Evolutionary conservation across 2,113 vertebrate species (phyloP), one percentile per base, ranked within the genome.

Genomic region (Nyctereutes procyonoides): DNA sequence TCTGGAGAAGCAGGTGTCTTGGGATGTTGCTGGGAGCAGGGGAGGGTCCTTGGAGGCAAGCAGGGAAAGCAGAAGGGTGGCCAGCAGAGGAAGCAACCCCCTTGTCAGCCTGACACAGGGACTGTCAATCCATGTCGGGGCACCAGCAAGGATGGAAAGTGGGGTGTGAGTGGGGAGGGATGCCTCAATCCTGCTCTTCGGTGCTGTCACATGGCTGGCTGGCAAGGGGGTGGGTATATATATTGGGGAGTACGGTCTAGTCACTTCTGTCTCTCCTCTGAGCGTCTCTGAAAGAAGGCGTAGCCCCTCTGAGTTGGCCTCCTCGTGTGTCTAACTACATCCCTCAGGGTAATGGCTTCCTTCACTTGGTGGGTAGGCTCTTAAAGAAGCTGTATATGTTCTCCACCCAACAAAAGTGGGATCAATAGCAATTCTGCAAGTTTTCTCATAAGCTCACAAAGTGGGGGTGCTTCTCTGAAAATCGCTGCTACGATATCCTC

Each of bases 381-480:
- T 58, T 69, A 62, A 62, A 88, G 32, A 35, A 80, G 30, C 11
- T 22, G 3, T 65, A 8, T 83, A 28, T 22, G 58, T 81, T 84
- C 55, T 55, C 63, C 43, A 79, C 15, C 17, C 58, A 43, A 8
- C 24, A 28, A 38, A 88, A 74, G 58, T 26, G 55, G 32, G 65
- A 63, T 74, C 30, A 93, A 88, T 10, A 96, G 35, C 16, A 84
- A 11, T 30, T 93, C 22, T 93, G 20, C 9, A 48, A n/a, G n/a
- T 84, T 94, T 76, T 51, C 79, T 67, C 3, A 28, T 9, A 58
- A 3, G 24, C 35, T 91, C 26, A 60, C 24, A 56, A 69, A 76
- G 9, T 43, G 55, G 58, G 81, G 12, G 63, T 3, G 56, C 56
- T 90, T 88, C 38, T 93, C 58, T 91, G 43, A 53, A 86, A 65